These are phyloP conservation scores for Salpingus planirostris DNA, from an alignment of 2,888 invertebrate species.

Conservation along the genomic window DNA sequence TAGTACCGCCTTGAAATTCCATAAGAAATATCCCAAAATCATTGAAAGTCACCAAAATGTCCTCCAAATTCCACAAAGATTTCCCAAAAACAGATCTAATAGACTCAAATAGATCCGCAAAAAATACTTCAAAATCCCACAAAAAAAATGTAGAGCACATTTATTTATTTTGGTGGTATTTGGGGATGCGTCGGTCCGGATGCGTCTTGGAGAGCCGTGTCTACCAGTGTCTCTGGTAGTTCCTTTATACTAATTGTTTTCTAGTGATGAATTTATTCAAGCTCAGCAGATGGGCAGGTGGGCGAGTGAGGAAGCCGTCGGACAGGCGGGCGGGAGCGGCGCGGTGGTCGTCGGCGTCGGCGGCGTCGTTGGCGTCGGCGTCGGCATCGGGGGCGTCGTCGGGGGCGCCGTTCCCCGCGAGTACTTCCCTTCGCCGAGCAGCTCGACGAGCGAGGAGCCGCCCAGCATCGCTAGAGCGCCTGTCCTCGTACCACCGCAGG, in stretches of 20 bases:
- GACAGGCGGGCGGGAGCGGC: conserved; percentile 38
- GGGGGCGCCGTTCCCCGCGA: conserved; percentile 47
- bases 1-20: too few species aligned
- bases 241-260: conserved; percentile 75
- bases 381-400: conserved; percentile 34
- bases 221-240: conserved; percentile 44
- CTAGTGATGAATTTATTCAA: conserved; percentile 96
- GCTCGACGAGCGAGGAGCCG: conserved; percentile 46
- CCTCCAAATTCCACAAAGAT: too few species aligned
- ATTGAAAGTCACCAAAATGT: too few species aligned
- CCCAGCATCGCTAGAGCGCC: conserved; percentile 47
- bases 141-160: too few species aligned
- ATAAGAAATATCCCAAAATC: too few species aligned
- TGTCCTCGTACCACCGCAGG: conserved; percentile 40
- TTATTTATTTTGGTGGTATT: too few species aligned
- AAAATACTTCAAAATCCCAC: too few species aligned
- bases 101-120: too few species aligned
- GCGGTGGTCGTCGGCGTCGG: conserved; percentile 41
- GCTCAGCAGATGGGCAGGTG: conserved; percentile 93
- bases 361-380: conserved; percentile 43
- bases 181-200: too few species aligned
- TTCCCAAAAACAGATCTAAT: too few species aligned
- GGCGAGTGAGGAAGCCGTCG: conserved; percentile 74
- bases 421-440: conserved; percentile 51
- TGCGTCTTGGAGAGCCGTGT: too few species aligned